Evolutionary conservation across 2,113 vertebrate species (phyloP).

Genomic region (Takifugu flavidus): DNA sequence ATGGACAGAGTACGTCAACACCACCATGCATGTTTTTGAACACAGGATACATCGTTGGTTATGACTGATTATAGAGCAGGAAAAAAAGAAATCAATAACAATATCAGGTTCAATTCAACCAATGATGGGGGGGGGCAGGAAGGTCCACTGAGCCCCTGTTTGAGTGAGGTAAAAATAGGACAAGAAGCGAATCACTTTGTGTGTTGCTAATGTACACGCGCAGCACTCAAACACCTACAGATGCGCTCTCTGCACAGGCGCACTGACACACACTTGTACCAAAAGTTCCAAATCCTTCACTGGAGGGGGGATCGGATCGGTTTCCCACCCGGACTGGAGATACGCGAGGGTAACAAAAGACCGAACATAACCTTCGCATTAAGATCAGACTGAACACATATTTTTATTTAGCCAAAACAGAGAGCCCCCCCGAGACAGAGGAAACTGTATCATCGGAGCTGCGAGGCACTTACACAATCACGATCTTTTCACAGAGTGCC

Average conservation of each 20-base stretch:
- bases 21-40: slow-evolving; percentile 63
- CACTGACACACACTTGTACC: slow-evolving; percentile 18
- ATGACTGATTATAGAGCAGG: slow-evolving; percentile 42
- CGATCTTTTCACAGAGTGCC: slow-evolving; percentile 47
- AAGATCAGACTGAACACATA: slow-evolving; percentile 39
- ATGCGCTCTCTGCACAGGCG: slow-evolving; percentile 1
- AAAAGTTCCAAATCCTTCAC: slow-evolving; percentile 10
- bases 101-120: slow-evolving; percentile 40
- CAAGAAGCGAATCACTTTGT: slow-evolving; percentile 27
- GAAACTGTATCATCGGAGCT: slow-evolving; percentile 37
- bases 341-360: slow-evolving; percentile 17
- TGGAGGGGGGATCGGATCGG: neutral
- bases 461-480: slow-evolving; percentile 68
- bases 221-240: slow-evolving; percentile 23
- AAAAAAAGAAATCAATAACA: slow-evolving; percentile 27
- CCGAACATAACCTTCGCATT: slow-evolving; percentile 12
- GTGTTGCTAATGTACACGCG: slow-evolving; percentile 62
- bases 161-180: slow-evolving; percentile 36
- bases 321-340: neutral
- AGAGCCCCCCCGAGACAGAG: slow-evolving; percentile 29
- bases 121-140: slow-evolving; percentile 23
- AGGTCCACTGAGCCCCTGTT: slow-evolving; percentile 36
- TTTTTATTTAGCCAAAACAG: slow-evolving; percentile 57
- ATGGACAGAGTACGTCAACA: slow-evolving; percentile 56
- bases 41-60: slow-evolving; percentile 53